Conservation (phyloP, 2,888 invertebrate species). For the Cordilura impudica region DNA sequence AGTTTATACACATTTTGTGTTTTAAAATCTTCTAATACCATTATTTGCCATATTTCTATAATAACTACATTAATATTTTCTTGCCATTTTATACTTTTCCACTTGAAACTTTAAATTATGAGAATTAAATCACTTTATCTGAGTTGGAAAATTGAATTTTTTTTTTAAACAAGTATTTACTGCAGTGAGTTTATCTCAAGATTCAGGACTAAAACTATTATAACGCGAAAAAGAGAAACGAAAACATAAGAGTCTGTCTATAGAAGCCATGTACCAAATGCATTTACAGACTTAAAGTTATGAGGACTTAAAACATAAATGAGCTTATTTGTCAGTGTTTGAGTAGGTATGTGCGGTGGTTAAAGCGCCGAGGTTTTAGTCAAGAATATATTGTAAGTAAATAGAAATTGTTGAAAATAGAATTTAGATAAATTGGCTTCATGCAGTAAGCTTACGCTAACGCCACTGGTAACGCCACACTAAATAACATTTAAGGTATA, state of each 20-base stretch:
- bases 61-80: too few relatives aligned
- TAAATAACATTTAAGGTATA: conserved; percentile 19
- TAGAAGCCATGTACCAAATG: conserved; percentile 18
- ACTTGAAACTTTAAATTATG: conserved; percentile 34
- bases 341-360: too few relatives aligned
- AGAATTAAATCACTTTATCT: conserved; percentile 45
- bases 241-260: conserved; percentile 26
- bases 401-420: conserved; percentile 55
- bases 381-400: conserved; percentile 48
- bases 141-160: conserved; percentile 51
- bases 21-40: too few relatives aligned
- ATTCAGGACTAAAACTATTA: conserved; percentile 47
- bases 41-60: too few relatives aligned
- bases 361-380: background rate
- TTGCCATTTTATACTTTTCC: background rate
- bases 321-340: background rate
- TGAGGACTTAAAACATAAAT: conserved; percentile 25
- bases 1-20: too few relatives aligned
- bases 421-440: conserved; percentile 57
- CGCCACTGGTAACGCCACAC: background rate
- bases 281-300: conserved; percentile 22
- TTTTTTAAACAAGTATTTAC: conserved; percentile 53
- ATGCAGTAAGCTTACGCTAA: conserved; percentile 36
- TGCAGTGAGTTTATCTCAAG: conserved; percentile 42
- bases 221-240: conserved; percentile 47